Percentiles rank a stretch among this genome's conserved stretches.
These are phyloP conservation scores for Diadema setosum DNA, from an alignment of 35 echinoderm and acorn worm species.

Conservation along the genomic window DNA sequence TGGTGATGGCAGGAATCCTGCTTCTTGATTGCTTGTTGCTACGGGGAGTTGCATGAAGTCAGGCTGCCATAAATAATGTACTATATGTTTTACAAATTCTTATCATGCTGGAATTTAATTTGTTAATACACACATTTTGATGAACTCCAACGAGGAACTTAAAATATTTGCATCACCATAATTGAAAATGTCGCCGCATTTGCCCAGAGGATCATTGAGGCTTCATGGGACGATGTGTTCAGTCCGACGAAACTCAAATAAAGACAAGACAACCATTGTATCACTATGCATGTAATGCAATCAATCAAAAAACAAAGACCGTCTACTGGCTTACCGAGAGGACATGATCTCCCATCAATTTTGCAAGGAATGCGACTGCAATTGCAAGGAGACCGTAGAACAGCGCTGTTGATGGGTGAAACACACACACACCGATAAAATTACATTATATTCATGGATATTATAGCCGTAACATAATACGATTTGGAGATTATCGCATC, in stretches of 20 bases:
- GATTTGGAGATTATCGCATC: neutral
- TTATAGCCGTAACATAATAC: neutral
- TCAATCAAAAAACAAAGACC: neutral
- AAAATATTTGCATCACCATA: no score
- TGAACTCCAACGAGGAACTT: no score
- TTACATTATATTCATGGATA: neutral
- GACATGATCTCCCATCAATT: neutral
- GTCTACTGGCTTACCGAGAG: neutral
- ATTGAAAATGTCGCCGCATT: neutral
- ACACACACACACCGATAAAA: neutral
- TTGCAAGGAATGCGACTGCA: neutral
- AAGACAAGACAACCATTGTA: neutral
- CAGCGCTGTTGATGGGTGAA: neutral
- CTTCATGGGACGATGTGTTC: neutral
- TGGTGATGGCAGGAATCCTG: neutral
- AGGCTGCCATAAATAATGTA: no score
- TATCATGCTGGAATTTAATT: no score
- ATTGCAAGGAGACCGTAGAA: neutral
- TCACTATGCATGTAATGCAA: neutral
- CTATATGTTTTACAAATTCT: no score
- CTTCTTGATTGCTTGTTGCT: neutral
- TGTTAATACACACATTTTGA: no score
- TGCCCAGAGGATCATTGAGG: neutral
- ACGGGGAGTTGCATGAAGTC: neutral
- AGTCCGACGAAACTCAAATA: neutral